These are phyloP conservation scores for Tetramorium alpestre DNA, from an alignment of 1,140 invertebrate species.

Conservation along the genomic window DNA sequence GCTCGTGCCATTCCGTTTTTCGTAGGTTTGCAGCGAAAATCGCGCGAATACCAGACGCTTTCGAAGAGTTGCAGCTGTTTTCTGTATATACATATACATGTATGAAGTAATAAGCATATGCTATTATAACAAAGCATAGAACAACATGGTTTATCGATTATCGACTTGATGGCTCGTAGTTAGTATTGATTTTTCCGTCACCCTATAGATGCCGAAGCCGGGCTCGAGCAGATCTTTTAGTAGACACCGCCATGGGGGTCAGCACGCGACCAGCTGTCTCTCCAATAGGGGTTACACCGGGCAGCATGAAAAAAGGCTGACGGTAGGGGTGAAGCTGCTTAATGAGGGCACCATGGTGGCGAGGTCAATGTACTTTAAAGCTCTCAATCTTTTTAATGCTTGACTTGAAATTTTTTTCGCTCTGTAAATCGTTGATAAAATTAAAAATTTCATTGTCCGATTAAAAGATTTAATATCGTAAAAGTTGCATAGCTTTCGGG, in stretches of 20 bases:
- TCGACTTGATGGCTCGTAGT: neutral
- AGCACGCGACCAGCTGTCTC: constrained; percentile 80
- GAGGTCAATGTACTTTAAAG: constrained; percentile 63
- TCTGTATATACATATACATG: neutral
- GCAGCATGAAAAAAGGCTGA: constrained; percentile 65
- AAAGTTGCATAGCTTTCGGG: neutral
- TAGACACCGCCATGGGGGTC: constrained; percentile 75
- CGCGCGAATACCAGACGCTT: neutral
- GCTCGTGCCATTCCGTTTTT: constrained; percentile 17
- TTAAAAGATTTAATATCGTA: neutral
- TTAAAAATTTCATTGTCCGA: neutral
- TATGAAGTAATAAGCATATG: neutral
- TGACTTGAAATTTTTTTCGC: constrained; percentile 49
- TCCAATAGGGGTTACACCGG: constrained; percentile 64
- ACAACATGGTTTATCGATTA: constrained; percentile 2
- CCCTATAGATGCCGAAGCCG: constrained; percentile 56
- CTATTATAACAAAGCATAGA: neutral
- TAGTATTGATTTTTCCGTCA: constrained; percentile 42
- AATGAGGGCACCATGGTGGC: constrained; percentile 61
- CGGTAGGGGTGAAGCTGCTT: constrained; percentile 57
- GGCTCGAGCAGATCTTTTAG: constrained; percentile 39
- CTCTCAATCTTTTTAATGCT: constrained; percentile 35
- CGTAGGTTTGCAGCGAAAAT: neutral
- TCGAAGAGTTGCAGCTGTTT: neutral
- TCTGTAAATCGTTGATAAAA: neutral